A percentile compares a stretch with the other conserved stretches of the same genome.
Conservation (phyloP, 2,797 vertebrate species). For the Lacerta agilis region DNA sequence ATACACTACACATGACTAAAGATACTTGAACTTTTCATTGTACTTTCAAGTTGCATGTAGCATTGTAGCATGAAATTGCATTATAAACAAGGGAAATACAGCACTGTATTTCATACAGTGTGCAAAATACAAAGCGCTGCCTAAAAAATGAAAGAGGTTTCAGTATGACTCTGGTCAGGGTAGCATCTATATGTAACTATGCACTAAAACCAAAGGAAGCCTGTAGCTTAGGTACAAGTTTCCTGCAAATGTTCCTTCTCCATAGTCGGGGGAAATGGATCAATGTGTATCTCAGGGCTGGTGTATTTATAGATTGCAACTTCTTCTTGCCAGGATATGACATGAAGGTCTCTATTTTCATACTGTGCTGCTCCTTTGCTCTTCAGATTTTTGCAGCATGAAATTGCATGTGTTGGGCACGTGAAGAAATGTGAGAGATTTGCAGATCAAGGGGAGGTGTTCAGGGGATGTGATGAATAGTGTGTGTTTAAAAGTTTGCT, state of each 20-base stretch:
- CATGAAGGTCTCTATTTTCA: neutral
- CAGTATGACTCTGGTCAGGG: neutral
- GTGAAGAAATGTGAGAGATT: neutral
- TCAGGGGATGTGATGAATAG: neutral
- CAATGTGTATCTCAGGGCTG: neutral
- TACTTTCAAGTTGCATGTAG: too few species aligned
- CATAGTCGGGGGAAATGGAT: neutral
- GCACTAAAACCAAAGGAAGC: neutral
- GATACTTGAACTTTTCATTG: too few species aligned
- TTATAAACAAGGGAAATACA: neutral
- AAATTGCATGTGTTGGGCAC: too few species aligned
- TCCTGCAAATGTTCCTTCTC: neutral
- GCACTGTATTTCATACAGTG: too few species aligned
- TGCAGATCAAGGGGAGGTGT: neutral
- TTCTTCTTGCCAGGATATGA: neutral
- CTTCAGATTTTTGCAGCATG: neutral
- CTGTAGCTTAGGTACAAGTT: neutral
- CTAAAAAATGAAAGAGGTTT: too few species aligned
- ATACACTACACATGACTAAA: too few species aligned
- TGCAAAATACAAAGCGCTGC: too few species aligned
- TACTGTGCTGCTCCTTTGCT: neutral
- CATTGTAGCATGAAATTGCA: too few species aligned
- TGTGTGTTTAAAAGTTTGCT: too few species aligned
- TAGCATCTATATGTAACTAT: neutral
- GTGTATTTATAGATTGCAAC: neutral